Percentiles rank a stretch among this genome's conserved stretches.
Evolutionary conservation across 2,797 vertebrate genomes (phyloP).

Genomic region (Falco concolor): DNA sequence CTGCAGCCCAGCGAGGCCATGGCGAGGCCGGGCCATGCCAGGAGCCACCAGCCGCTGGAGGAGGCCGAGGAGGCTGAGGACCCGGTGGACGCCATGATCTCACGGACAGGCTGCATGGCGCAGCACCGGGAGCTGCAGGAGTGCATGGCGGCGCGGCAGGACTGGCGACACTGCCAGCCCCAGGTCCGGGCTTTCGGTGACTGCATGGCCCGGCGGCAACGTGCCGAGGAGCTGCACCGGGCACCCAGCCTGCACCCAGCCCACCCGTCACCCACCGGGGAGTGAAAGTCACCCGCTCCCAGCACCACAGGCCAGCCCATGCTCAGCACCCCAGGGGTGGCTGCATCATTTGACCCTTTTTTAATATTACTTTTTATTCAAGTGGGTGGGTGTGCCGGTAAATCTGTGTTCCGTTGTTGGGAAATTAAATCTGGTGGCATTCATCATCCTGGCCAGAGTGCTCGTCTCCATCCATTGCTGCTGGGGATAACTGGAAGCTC

Average conservation of each 20-base stretch:
- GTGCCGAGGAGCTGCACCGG: slow-evolving; percentile 68
- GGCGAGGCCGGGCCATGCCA: slow-evolving; percentile 60
- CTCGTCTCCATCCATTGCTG: accelerated
- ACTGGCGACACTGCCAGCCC: slow-evolving; percentile 88
- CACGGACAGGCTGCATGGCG: slow-evolving; percentile 81
- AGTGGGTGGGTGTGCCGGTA: accelerated
- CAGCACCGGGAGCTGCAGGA: slow-evolving; percentile 87
- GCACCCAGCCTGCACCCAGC: neutral
- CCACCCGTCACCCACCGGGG: accelerated
- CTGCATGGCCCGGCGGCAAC: slow-evolving; percentile 84
- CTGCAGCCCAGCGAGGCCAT: neutral
- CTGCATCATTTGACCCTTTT: accelerated
- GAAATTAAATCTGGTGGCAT: neutral
- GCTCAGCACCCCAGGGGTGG: accelerated
- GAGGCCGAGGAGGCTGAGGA: slow-evolving; percentile 82
- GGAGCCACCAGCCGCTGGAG: slow-evolving; percentile 66
- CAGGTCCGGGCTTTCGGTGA: slow-evolving; percentile 84
- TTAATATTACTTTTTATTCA: neutral
- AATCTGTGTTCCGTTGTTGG: accelerated
- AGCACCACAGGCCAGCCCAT: accelerated
- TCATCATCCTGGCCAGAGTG: accelerated
- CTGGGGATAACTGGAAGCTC: accelerated
- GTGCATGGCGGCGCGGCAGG: slow-evolving; percentile 88
- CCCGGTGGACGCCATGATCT: slow-evolving; percentile 85
- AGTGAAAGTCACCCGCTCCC: neutral